Conservation (phyloP, 53 echinoderm and acorn worm species). For the Glandiceps talaboti region DNA sequence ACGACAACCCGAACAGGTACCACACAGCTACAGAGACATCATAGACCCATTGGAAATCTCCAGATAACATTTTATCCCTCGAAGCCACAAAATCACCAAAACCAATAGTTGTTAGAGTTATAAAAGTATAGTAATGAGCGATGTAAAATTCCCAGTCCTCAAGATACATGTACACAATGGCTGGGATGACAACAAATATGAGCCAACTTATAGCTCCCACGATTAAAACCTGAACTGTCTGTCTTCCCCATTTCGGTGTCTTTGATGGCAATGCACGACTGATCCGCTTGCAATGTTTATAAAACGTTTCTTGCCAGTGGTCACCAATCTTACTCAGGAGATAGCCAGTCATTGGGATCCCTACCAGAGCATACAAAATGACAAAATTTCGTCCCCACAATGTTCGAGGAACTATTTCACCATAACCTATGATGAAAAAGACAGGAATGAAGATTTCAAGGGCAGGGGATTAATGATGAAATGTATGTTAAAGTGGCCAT, state of each 20-base stretch:
- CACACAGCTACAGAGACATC: slow-evolving; percentile 22
- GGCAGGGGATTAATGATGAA: too few species aligned
- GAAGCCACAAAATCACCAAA: background rate
- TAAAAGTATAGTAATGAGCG: background rate
- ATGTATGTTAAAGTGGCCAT: too few species aligned
- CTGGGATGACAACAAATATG: background rate
- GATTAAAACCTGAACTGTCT: background rate
- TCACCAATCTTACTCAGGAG: background rate
- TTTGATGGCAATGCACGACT: background rate
- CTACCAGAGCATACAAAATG: background rate
- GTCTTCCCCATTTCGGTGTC: background rate
- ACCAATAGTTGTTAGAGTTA: background rate
- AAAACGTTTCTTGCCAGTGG: background rate
- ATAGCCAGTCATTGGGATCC: background rate
- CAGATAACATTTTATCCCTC: background rate
- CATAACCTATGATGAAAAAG: background rate
- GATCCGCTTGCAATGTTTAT: background rate
- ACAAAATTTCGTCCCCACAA: background rate
- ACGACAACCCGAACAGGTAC: slow-evolving; percentile 32
- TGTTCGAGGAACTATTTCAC: background rate
- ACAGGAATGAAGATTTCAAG: too few species aligned
- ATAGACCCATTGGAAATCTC: slow-evolving; percentile 3
- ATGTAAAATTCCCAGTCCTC: background rate
- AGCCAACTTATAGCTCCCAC: background rate
- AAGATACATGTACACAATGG: background rate